Conservation (phyloP, 1,140 invertebrate genomes). For the Trachymyrmex cornetzi region DNA sequence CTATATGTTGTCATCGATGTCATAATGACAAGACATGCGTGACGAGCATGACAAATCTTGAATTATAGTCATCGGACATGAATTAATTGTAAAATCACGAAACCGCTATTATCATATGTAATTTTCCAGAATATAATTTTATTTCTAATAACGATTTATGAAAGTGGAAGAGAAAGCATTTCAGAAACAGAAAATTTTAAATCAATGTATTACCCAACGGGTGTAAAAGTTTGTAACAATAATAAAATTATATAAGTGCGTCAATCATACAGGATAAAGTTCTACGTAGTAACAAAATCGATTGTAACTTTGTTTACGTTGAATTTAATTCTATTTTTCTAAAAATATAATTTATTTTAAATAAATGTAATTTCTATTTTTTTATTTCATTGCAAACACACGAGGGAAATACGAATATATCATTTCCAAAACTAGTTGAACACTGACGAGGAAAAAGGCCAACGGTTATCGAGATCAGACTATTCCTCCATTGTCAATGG, state of each 20-base stretch:
- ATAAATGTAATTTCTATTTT: not conserved
- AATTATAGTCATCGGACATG: slow-evolving; percentile 38
- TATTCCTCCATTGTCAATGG: slow-evolving; percentile 67
- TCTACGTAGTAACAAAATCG: not conserved
- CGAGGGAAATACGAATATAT: slow-evolving; percentile 13
- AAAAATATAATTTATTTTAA: not conserved
- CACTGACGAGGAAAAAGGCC: slow-evolving; percentile 16
- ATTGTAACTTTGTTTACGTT: not conserved
- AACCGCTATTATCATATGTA: not conserved
- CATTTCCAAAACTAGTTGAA: slow-evolving; percentile 49
- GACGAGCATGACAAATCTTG: slow-evolving; percentile 52
- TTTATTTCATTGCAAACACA: not conserved
- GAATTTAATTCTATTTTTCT: slow-evolving; percentile 2
- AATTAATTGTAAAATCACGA: slow-evolving; percentile 49
- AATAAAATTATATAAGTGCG: not conserved
- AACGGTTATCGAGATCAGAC: slow-evolving; percentile 54
- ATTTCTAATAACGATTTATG: not conserved
- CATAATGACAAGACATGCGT: slow-evolving; percentile 61
- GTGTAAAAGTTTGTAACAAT: not conserved
- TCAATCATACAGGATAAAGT: not conserved
- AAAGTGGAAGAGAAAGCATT: not conserved
- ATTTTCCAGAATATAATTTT: not conserved
- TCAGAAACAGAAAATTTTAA: not conserved
- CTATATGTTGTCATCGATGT: slow-evolving; percentile 63
- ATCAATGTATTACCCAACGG: not conserved